phyloP scores from a whole-genome alignment of 2,113 vertebrate species.

The Talpa occidentalis region DNA sequence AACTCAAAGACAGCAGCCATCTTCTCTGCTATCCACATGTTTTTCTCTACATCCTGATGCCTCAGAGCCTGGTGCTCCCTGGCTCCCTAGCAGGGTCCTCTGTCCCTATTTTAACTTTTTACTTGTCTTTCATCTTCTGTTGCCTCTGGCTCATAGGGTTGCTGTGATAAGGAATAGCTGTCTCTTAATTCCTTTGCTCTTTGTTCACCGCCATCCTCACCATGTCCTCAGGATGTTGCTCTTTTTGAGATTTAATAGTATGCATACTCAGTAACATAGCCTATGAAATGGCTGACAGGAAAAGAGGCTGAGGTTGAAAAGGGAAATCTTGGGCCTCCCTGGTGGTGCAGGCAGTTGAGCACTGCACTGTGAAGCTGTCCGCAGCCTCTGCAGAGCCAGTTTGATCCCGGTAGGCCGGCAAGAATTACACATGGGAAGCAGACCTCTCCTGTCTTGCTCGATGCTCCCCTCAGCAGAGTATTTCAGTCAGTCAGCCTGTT shows the following conservation, averaged over 20 bases:
- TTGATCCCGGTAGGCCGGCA: too few species aligned
- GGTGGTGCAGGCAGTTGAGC: too few species aligned
- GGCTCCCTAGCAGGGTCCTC: not conserved
- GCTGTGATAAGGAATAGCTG: not conserved
- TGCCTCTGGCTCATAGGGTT: not conserved
- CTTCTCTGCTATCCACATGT: not conserved
- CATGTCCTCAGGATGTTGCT: not conserved
- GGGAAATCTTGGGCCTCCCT: not conserved
- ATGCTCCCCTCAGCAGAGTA: too few species aligned
- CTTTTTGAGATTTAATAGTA: not conserved
- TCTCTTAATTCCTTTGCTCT: not conserved
- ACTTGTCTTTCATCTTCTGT: not conserved
- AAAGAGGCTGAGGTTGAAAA: not conserved
- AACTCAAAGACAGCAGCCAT: fast-evolving
- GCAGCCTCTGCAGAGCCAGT: too few species aligned
- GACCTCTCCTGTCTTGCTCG: too few species aligned
- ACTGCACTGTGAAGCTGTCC: too few species aligned
- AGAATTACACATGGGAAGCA: too few species aligned
- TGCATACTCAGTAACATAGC: not conserved
- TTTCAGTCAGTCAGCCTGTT: too few species aligned
- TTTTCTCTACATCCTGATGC: not conserved
- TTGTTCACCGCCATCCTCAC: not conserved
- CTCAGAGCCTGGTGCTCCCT: not conserved
- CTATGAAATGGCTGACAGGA: not conserved
- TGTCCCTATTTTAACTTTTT: not conserved